Evolutionary conservation across 2,113 vertebrate genomes (phyloP).

Genomic region (Piaya cayana): DNA sequence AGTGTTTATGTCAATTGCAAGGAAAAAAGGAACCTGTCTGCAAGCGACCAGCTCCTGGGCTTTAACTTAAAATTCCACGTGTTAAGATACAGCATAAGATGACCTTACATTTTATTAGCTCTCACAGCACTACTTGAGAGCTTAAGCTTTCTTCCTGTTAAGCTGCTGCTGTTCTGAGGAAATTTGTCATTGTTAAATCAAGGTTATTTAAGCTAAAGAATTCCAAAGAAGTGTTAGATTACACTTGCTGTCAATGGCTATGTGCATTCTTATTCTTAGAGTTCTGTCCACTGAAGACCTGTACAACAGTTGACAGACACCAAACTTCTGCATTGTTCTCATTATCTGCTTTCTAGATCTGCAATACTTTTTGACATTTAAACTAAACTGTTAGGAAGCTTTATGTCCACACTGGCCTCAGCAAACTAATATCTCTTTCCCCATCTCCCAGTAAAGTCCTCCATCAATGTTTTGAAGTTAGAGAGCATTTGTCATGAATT

Average conservation of each 20-base stretch:
- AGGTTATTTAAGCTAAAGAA: not conserved
- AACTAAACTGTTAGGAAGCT: constrained; percentile 33
- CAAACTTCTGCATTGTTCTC: not conserved
- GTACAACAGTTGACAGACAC: not conserved
- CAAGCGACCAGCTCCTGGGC: not conserved
- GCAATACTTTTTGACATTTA: not conserved
- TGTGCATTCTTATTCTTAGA: not conserved
- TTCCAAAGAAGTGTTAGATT: not conserved
- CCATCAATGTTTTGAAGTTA: constrained; percentile 53
- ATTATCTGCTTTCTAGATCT: not conserved
- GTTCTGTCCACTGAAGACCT: not conserved
- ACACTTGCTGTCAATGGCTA: not conserved
- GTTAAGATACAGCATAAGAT: not conserved
- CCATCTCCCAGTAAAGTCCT: constrained; percentile 27
- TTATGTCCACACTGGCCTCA: constrained; percentile 16
- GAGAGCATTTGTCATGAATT: constrained; percentile 52
- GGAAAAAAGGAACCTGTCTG: not conserved
- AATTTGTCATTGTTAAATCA: not conserved
- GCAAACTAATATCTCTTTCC: constrained; percentile 48
- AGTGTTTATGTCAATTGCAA: not conserved
- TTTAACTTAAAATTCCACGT: not conserved
- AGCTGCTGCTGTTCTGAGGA: not conserved
- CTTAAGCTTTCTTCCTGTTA: not conserved
- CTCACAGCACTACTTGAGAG: not conserved
- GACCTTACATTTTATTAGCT: not conserved